phyloP scores from a whole-genome alignment of 2,113 vertebrate genomes.

The Eurystomus gularis region DNA sequence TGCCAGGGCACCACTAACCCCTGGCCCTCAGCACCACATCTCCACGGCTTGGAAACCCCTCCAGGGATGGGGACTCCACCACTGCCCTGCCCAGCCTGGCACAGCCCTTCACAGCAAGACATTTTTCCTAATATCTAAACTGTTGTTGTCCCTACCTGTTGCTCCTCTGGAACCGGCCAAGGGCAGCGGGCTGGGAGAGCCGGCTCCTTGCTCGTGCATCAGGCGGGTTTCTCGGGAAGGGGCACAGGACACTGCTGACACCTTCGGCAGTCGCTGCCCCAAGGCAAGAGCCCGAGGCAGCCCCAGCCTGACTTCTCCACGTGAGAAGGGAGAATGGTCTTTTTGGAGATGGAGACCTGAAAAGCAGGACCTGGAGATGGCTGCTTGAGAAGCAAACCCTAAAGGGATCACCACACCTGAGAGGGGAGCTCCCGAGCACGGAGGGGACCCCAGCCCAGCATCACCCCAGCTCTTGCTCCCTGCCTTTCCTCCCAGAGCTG shows the following conservation, averaged over 20 bases:
- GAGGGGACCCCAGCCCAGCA: neutral
- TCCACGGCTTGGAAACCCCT: neutral
- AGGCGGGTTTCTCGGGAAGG: neutral
- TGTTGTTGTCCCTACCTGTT: too few relatives aligned
- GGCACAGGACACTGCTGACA: neutral
- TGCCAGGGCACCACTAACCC: too few relatives aligned
- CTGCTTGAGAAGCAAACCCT: fast-evolving
- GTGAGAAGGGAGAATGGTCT: neutral
- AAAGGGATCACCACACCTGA: fast-evolving
- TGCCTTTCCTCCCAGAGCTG: neutral
- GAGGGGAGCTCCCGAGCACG: neutral
- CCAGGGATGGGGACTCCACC: too few relatives aligned
- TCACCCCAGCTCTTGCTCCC: neutral
- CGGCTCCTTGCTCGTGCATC: neutral
- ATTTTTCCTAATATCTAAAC: too few relatives aligned
- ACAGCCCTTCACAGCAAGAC: too few relatives aligned
- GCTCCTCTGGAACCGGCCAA: too few relatives aligned
- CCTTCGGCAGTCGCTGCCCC: too few relatives aligned
- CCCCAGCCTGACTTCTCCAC: neutral
- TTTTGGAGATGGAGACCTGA: neutral
- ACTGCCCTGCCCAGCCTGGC: too few relatives aligned
- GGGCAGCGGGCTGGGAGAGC: neutral
- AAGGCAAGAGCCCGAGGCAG: neutral
- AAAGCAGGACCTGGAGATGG: neutral
- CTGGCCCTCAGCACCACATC: too few relatives aligned